A percentile compares a stretch with the other conserved stretches of the same genome.
These are phyloP conservation scores for Macroramphosus scolopax DNA, from an alignment of 2,797 vertebrate species.

Conservation along the genomic window DNA sequence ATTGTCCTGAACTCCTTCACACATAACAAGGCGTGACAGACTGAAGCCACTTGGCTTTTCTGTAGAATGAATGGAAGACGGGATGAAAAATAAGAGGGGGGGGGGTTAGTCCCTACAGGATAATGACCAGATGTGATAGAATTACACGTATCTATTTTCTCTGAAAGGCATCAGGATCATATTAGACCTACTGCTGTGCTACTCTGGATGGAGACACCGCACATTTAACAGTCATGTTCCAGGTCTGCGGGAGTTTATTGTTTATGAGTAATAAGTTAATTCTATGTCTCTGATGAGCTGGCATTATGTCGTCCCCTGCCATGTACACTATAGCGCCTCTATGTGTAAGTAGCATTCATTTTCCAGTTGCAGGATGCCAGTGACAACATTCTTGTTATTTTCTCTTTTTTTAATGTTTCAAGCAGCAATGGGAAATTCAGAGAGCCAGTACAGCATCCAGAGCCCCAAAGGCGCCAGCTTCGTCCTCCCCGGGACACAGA, in stretches of 20 bases:
- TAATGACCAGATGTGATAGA: conserved; percentile 39
- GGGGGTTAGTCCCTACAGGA: too few species aligned
- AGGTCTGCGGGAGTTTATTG: conserved; percentile 37
- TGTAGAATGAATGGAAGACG: conserved; percentile 18
- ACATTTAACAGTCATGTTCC: conserved; percentile 10
- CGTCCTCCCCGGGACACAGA: conserved; percentile 81
- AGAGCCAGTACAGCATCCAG: conserved; percentile 95
- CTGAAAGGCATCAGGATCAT: conserved; percentile 28
- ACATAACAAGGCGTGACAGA: conserved; percentile 42
- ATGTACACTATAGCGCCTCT: too few species aligned
- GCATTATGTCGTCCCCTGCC: conserved; percentile 32
- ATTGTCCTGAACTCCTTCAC: conserved; percentile 46
- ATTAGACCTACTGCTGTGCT: conserved; percentile 36
- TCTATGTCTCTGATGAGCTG: conserved; percentile 31
- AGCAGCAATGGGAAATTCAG: conserved; percentile 92
- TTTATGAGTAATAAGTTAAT: conserved; percentile 42
- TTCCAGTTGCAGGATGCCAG: conserved; percentile 9
- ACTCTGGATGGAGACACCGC: conserved; percentile 12
- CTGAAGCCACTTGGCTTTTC: conserved; percentile 34
- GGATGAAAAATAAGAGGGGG: too few species aligned
- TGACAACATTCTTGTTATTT: conserved; percentile 5
- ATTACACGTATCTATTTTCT: conserved; percentile 21
- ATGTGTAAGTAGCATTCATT: conserved; percentile 13
- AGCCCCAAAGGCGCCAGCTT: conserved; percentile 81
- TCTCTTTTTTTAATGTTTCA: conserved; percentile 43